Conservation (phyloP, 2,113 vertebrate genomes). For the Crotalus horridus region DNA sequence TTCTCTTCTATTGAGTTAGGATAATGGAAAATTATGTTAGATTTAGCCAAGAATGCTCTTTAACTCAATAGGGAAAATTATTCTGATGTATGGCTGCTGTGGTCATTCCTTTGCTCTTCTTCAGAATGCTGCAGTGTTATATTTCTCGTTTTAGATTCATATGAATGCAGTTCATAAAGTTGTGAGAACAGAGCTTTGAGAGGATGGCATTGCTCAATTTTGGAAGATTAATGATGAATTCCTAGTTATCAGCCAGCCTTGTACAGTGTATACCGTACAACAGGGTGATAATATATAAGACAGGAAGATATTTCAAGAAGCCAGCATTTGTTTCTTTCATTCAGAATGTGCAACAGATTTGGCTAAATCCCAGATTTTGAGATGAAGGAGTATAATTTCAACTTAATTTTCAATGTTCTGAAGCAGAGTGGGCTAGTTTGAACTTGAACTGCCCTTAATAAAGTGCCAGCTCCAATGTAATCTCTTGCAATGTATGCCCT, state of each 20-base stretch:
- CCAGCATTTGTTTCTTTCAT: neutral
- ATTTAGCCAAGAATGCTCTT: neutral
- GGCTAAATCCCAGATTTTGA: neutral
- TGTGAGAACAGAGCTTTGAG: neutral
- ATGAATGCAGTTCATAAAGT: neutral
- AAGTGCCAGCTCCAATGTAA: neutral
- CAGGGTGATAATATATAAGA: neutral
- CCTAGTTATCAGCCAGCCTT: neutral
- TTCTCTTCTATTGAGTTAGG: neutral
- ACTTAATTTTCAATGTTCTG: neutral
- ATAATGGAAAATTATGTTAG: neutral
- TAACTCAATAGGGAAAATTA: neutral
- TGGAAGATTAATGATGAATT: neutral
- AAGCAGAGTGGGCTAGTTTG: neutral
- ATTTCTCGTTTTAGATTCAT: neutral
- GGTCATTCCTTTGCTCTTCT: neutral
- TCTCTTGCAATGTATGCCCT: neutral
- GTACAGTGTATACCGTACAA: neutral
- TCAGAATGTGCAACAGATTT: neutral
- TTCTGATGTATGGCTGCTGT: neutral
- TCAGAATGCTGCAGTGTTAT: neutral
- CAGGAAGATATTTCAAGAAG: neutral
- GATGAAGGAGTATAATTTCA: neutral
- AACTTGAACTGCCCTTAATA: neutral
- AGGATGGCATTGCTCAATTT: too few relatives aligned